Conservation (phyloP, 2,797 vertebrate genomes). For the Eutrigla gurnardus region DNA sequence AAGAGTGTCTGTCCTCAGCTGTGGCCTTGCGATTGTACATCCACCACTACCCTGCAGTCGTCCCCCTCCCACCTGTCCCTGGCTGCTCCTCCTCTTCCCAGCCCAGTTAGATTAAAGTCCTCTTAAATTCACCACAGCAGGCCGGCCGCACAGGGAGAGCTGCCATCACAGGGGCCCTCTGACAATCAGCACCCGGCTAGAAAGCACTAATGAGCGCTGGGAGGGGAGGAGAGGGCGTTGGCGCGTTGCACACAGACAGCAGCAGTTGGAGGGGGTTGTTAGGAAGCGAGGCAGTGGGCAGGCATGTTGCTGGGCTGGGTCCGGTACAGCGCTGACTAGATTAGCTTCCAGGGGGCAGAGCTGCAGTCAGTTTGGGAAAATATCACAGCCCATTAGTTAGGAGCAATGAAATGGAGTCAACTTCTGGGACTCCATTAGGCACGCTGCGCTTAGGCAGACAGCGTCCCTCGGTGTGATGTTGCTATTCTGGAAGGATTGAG, state of each 20-base stretch:
- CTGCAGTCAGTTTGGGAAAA: constrained; percentile 90
- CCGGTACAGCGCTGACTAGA: constrained; percentile 79
- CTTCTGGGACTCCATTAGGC: constrained; percentile 96
- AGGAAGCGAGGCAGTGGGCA: constrained; percentile 56
- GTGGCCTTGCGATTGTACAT: constrained; percentile 61
- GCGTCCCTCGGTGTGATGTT: constrained; percentile 87
- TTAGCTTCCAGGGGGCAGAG: constrained; percentile 86
- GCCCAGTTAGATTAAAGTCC: constrained; percentile 82
- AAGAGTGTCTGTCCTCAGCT: constrained; percentile 76
- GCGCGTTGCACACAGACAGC: constrained; percentile 64
- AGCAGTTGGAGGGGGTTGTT: constrained; percentile 64
- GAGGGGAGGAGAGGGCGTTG: constrained; percentile 62
- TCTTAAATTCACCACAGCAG: constrained; percentile 79
- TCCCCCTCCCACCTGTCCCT: constrained; percentile 66
- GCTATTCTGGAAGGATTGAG: constrained; percentile 91
- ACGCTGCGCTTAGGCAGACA: constrained; percentile 90
- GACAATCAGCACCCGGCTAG: constrained; percentile 80
- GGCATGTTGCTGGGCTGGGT: constrained; percentile 68
- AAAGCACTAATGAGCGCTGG: constrained; percentile 80
- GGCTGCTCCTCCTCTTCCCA: constrained; percentile 64
- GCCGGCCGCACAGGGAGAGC: constrained; percentile 66
- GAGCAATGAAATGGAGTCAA: constrained; percentile 93
- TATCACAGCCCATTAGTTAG: constrained; percentile 96
- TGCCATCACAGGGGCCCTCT: constrained; percentile 75
- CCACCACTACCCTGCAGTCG: constrained; percentile 37